Conservation (phyloP, 2,113 vertebrate genomes). For the Brachyhypopomus occidentalis region DNA sequence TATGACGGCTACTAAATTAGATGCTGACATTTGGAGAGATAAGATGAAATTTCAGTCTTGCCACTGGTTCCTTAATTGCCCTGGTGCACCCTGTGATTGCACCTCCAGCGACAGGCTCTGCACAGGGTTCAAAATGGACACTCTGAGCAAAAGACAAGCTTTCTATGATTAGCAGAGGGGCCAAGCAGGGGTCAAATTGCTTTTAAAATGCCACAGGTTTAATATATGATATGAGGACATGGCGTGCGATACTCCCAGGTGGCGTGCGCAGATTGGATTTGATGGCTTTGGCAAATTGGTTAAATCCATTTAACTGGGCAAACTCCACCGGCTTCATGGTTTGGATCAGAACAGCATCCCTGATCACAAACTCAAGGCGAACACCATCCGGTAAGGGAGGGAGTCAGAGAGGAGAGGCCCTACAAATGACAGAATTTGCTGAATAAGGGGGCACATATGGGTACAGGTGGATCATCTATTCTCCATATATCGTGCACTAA, state of each 20-base stretch:
- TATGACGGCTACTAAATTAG: conserved; percentile 71
- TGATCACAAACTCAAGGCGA: neutral
- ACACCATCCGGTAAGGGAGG: neutral
- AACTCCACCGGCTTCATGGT: neutral
- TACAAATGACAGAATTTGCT: neutral
- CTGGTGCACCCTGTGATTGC: conserved; percentile 65
- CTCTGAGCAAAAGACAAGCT: conserved; percentile 66
- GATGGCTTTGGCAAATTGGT: conserved; percentile 49
- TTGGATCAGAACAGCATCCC: neutral
- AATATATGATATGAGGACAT: conserved; percentile 63
- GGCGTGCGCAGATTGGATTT: conserved; percentile 59
- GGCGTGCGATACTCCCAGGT: conserved; percentile 58
- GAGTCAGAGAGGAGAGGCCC: neutral
- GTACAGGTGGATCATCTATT: neutral
- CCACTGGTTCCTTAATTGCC: conserved; percentile 72
- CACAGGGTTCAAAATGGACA: conserved; percentile 62
- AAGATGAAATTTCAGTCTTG: conserved; percentile 69
- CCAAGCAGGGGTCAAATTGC: conserved; percentile 67
- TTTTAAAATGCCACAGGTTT: conserved; percentile 75
- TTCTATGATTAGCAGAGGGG: conserved; percentile 69
- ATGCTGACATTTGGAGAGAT: conserved; percentile 77
- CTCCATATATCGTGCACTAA: neutral
- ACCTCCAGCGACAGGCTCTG: conserved; percentile 51
- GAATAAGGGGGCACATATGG: neutral
- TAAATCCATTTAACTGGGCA: conserved; percentile 49